A percentile compares a stretch with the other conserved stretches of the same genome.
Conservation (phyloP, 2,888 invertebrate species). For the Drosophila leonis region DNA sequence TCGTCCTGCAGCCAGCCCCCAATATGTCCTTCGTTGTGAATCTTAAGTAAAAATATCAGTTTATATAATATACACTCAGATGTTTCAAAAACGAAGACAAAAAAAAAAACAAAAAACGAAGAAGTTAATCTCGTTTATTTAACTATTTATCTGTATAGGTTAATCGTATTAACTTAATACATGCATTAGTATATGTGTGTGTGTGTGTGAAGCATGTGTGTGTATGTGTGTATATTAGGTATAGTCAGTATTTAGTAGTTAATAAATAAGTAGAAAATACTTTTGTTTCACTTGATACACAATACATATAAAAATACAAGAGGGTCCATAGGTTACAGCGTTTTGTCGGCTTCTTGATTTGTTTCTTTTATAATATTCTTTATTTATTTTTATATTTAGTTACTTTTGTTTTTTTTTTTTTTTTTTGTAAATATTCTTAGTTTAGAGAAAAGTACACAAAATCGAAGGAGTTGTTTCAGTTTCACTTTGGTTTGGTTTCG, state of each 20-base stretch:
- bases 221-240: slow-evolving; percentile 7
- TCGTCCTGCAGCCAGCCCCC: slow-evolving; percentile 6
- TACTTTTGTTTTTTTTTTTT: slow-evolving; percentile 1
- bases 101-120: slow-evolving; percentile 21
- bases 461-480: slow-evolving; percentile 16
- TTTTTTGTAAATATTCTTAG: slow-evolving; percentile 20
- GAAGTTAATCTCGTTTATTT: slow-evolving; percentile 9
- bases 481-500: slow-evolving; percentile 11
- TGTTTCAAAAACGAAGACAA: slow-evolving; percentile 49
- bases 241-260: slow-evolving; percentile 31
- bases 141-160: not conserved
- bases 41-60: slow-evolving; percentile 65
- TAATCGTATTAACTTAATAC: too few relatives aligned
- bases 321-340: slow-evolving; percentile 74
- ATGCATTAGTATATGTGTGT: slow-evolving; percentile 1
- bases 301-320: slow-evolving; percentile 75
- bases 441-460: slow-evolving; percentile 15
- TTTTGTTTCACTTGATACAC: slow-evolving; percentile 34
- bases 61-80: slow-evolving; percentile 61
- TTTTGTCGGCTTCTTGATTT: slow-evolving; percentile 28
- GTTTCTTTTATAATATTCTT: slow-evolving; percentile 3
- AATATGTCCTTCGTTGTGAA: slow-evolving; percentile 23
- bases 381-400: not conserved
- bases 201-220: slow-evolving; percentile 2
- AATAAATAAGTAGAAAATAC: slow-evolving; percentile 72